These are phyloP conservation scores for Helobdella robusta DNA, from an alignment of 2,888 invertebrate species.

Conservation along the genomic window DNA sequence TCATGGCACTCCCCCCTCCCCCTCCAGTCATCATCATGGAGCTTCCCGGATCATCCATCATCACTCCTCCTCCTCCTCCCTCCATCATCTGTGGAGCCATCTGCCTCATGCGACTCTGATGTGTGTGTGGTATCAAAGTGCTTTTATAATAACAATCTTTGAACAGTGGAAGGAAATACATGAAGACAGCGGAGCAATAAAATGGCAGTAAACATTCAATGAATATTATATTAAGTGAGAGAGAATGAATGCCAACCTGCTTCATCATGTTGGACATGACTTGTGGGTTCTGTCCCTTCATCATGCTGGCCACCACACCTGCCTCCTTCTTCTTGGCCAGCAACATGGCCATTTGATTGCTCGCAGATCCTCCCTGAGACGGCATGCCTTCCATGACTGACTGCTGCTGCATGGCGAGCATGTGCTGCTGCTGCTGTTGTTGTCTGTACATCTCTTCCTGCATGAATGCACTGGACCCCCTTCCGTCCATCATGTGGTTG, in stretches of 20 bases:
- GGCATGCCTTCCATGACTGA: conserved; percentile 9
- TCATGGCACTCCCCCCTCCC: conserved; percentile 1
- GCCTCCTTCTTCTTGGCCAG: conserved; percentile 26
- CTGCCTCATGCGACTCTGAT: conserved; percentile 12
- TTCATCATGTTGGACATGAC: conserved; percentile 23
- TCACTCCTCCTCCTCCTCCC: conserved; percentile 11
- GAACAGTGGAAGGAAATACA: not conserved
- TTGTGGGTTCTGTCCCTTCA: conserved; percentile 21
- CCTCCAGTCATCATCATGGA: conserved; percentile 14
- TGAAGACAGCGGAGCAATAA: too few species aligned
- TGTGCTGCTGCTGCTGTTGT: conserved; percentile 1
- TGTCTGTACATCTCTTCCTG: conserved; percentile 23
- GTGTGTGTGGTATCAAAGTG: too few species aligned
- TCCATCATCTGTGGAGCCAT: conserved; percentile 22
- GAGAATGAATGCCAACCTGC: conserved; percentile 18
- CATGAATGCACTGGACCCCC: conserved; percentile 10
- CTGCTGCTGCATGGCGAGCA: conserved; percentile 25
- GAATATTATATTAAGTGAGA: too few species aligned
- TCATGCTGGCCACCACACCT: conserved; percentile 21
- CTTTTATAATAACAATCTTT: not conserved
- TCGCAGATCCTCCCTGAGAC: not conserved
- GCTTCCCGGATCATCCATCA: conserved; percentile 25
- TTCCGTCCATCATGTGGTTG: conserved; percentile 41
- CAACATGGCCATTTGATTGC: conserved; percentile 26
- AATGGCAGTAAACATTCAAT: too few species aligned